Base-by-base conservation (phyloP, 2,888 invertebrate species). In the Ophion costatus region DNA sequence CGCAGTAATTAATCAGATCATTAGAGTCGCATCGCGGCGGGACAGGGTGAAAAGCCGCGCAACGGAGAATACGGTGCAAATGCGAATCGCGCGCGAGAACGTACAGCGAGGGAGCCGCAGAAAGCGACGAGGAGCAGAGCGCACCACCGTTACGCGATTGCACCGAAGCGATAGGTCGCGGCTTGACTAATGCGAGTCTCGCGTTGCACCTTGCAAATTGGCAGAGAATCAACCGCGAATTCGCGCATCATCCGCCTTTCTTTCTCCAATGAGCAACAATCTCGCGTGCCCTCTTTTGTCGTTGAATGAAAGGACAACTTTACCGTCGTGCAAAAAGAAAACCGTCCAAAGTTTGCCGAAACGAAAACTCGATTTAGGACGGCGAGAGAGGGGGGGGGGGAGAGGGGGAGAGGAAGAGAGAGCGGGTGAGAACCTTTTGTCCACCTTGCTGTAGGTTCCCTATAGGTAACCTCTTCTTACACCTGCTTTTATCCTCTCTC, bases 141-240 rank as follows among this genome's bases (percentile, higher is more conserved):
- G 71, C 33, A 51, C 33, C 56, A 56, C 80, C 92, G 93, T 93
- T 93, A 93, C 90, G 91, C 92, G 93, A 93, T 93, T 91, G 90
- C 90, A 90, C 90, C 88, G 87, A 87, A 88, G 91, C 90, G 93
- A 92, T 93, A 92, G 91, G 92, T 90, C 90, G 51, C 51, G 73
- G 90, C 92, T 92, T 92, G 93, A 93, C 93, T 93, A 93, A 93
- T 93, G 93, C 91, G 91, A 92, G 89, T 90, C 89, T 90, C 89
- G 90, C 89, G 64, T 29, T 92, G 92, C 93, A 93, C 93, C 93
- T 93, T 93, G 93, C 93, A 93, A 93, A 93, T 93, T 93, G 92
- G 91, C 89, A 88, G 88, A 87, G 69, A 59, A 74, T 69, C 80
- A 71, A 70, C 82, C 61, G 63, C 45, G 63, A n/a, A 11, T 71